Percentiles rank a stretch among this genome's conserved stretches.
Evolutionary conservation across 2,797 vertebrate species (phyloP).

Genomic region (Melanotaenia parkinsoni): DNA sequence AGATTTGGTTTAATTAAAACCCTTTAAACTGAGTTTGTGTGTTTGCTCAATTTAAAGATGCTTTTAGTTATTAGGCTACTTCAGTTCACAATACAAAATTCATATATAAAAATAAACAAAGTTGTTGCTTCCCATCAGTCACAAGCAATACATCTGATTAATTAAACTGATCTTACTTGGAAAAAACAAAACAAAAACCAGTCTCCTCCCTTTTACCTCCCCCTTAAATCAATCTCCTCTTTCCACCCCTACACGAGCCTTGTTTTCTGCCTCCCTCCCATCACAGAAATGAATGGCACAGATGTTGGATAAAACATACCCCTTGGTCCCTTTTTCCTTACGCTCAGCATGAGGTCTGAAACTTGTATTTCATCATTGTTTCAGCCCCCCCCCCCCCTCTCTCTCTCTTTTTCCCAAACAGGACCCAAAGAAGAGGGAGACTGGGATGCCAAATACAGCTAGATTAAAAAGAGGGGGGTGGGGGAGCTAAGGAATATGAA

Average conservation of each 20-base stretch:
- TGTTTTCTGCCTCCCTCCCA: slow-evolving; percentile 62
- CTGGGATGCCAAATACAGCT: slow-evolving; percentile 61
- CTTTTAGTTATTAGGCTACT: background rate
- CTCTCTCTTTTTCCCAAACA: slow-evolving; percentile 64
- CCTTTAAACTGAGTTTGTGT: slow-evolving; percentile 7
- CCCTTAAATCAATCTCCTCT: slow-evolving; percentile 54
- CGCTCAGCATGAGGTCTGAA: slow-evolving; percentile 88
- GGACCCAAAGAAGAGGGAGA: slow-evolving; percentile 62
- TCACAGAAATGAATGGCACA: slow-evolving; percentile 83
- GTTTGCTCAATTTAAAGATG: slow-evolving; percentile 3
- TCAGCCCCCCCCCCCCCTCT: slow-evolving; percentile 55
- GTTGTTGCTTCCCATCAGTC: slow-evolving; percentile 51
- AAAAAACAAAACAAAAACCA: slow-evolving; percentile 39
- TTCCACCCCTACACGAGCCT: slow-evolving; percentile 50
- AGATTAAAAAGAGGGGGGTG: slow-evolving; percentile 66
- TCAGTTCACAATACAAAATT: background rate
- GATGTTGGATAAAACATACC: slow-evolving; percentile 85
- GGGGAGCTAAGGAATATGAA: slow-evolving; percentile 71
- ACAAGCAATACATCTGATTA: slow-evolving; percentile 67
- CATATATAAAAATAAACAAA: slow-evolving; percentile 8
- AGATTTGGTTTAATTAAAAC: slow-evolving; percentile 50
- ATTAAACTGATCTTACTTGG: slow-evolving; percentile 70
- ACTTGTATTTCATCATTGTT: slow-evolving; percentile 87
- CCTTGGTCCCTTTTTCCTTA: slow-evolving; percentile 77
- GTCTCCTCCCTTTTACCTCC: slow-evolving; percentile 51